These are phyloP conservation scores for Pterostichus niger DNA, from an alignment of 2,888 invertebrate genomes.

Conservation along the genomic window DNA sequence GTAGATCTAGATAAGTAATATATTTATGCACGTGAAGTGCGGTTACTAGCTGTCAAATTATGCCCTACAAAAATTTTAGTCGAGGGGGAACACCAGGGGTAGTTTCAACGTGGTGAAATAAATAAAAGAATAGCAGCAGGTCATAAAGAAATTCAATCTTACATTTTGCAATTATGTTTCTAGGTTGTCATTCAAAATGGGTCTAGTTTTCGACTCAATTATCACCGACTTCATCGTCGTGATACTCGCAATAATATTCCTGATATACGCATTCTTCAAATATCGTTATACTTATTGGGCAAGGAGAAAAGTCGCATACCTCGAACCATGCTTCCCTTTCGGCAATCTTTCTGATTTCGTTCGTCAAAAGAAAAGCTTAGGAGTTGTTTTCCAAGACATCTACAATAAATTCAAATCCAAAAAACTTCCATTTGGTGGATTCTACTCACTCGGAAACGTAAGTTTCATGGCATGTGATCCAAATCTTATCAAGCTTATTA, in stretches of 20 bases:
- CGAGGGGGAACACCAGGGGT: too few relatives aligned
- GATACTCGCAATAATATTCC: neutral
- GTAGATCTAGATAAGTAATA: too few relatives aligned
- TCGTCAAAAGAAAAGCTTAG: neutral
- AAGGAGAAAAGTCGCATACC: neutral
- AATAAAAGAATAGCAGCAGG: too few relatives aligned
- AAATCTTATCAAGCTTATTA: neutral
- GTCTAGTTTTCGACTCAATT: neutral
- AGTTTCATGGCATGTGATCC: neutral
- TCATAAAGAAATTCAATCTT: too few relatives aligned
- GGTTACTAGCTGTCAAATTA: too few relatives aligned
- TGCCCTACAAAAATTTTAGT: too few relatives aligned
- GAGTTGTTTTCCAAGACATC: neutral
- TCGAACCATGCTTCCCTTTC: neutral
- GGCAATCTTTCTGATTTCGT: neutral
- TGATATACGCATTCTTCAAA: neutral
- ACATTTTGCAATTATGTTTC: too few relatives aligned
- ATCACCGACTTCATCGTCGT: neutral
- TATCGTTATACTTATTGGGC: neutral
- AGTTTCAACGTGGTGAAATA: too few relatives aligned
- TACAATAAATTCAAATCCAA: neutral
- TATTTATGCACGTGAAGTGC: too few relatives aligned
- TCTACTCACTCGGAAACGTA: neutral
- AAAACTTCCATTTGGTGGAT: conserved; percentile 7
- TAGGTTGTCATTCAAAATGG: neutral